Conservation (phyloP, 2,888 invertebrate genomes). For the Tillus elongatus region DNA sequence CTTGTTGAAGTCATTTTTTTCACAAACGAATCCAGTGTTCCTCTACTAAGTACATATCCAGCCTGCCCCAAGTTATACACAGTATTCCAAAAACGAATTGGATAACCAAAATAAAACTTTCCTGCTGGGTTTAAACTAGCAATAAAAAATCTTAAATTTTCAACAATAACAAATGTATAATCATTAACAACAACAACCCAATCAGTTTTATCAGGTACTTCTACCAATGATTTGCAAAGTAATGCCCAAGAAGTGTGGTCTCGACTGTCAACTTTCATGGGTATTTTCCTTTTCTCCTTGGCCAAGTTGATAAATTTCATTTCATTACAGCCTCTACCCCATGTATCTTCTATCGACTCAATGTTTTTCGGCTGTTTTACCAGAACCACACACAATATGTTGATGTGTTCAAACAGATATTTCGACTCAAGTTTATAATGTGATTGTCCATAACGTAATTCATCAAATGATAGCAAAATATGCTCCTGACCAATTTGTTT, state of each 20-base stretch:
- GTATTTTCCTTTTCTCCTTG: conserved; percentile 25
- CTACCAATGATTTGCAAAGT: conserved; percentile 30
- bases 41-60: conserved; percentile 48
- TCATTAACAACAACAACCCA: conserved; percentile 51
- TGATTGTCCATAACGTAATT: conserved; percentile 27
- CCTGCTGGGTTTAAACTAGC: conserved; percentile 41
- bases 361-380: conserved; percentile 40
- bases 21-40: conserved; percentile 39
- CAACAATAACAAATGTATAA: conserved; percentile 47
- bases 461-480: conserved; percentile 26
- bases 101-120: conserved; percentile 48
- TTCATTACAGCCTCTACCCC: conserved; percentile 36
- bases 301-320: conserved; percentile 26
- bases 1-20: conserved; percentile 37
- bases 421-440: conserved; percentile 28
- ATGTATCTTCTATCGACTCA: conserved; percentile 33
- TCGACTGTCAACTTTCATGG: conserved; percentile 22
- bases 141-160: conserved; percentile 47
- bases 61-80: conserved; percentile 48
- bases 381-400: conserved; percentile 44
- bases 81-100: conserved; percentile 47
- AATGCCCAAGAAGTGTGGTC: conserved; percentile 33
- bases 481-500: no score
- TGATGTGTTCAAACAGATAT: conserved; percentile 33
- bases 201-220: conserved; percentile 30